A percentile compares a stretch with the other conserved stretches of the same genome.
Evolutionary conservation across 2,113 vertebrate genomes (phyloP).

Genomic region (Pyxicephalus adspersus): DNA sequence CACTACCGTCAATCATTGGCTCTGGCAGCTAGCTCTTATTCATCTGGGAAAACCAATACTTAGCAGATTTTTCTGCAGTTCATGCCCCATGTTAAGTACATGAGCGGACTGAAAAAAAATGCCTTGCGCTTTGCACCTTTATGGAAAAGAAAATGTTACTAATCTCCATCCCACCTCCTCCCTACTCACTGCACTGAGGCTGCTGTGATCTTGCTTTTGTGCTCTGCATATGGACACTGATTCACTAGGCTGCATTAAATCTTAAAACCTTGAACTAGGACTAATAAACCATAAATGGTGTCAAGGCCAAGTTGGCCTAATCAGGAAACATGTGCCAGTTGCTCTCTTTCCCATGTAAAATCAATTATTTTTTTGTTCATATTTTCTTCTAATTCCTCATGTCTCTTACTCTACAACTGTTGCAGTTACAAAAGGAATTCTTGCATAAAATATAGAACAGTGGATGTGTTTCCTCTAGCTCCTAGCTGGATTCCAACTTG

Average conservation of each 20-base stretch:
- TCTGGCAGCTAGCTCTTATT: slow-evolving; percentile 22
- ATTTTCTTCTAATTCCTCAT: not conserved
- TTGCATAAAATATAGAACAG: too few species aligned
- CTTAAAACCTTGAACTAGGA: not conserved
- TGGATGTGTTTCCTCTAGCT: too few species aligned
- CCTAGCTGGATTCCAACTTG: too few species aligned
- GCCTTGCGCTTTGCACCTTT: slow-evolving; percentile 38
- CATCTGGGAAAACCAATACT: slow-evolving; percentile 40
- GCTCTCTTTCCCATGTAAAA: not conserved
- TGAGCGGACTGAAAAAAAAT: slow-evolving; percentile 13
- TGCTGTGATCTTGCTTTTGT: slow-evolving; percentile 49
- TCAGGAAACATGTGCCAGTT: not conserved
- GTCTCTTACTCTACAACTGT: too few species aligned
- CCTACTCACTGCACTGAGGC: slow-evolving; percentile 49
- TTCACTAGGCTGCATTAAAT: slow-evolving; percentile 47
- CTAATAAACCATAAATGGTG: not conserved
- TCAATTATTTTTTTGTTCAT: not conserved
- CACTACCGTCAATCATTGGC: slow-evolving; percentile 33
- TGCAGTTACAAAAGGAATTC: too few species aligned
- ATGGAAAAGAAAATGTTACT: slow-evolving; percentile 38
- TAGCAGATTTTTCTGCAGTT: slow-evolving; percentile 32
- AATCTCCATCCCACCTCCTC: slow-evolving; percentile 55
- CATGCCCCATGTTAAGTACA: slow-evolving; percentile 28
- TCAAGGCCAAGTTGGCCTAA: not conserved
- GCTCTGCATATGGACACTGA: slow-evolving; percentile 45